Evolutionary conservation across 2,888 invertebrate species (phyloP).

Genomic region (Ramazzottius varieornatus): DNA sequence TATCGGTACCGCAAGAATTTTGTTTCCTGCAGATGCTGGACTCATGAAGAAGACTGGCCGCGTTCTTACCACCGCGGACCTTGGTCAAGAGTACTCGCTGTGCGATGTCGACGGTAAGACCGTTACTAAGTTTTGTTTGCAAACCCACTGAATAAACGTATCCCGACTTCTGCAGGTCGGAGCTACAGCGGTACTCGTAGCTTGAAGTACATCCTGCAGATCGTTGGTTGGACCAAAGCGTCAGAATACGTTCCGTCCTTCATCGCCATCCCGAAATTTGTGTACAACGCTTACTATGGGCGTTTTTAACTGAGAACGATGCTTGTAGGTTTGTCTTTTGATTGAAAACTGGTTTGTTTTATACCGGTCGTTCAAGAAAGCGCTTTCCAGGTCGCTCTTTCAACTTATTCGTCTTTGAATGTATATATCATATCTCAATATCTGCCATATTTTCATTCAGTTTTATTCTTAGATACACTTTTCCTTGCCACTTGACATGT

Average conservation of each 20-base stretch:
- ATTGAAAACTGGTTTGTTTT: too few relatives aligned
- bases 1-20: not conserved
- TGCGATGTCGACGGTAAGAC: constrained; percentile 20
- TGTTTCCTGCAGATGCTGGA: constrained; percentile 14
- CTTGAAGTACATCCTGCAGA: not conserved
- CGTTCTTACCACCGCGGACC: constrained; percentile 19
- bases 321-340: too few relatives aligned
- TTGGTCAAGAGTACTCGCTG: constrained; percentile 22
- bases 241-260: not conserved
- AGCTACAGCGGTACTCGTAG: not conserved
- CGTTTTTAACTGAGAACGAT: too few relatives aligned
- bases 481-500: too few relatives aligned
- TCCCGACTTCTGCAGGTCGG: not conserved
- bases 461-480: too few relatives aligned
- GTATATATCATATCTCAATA: too few relatives aligned
- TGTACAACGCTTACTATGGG: not conserved
- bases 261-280: not conserved
- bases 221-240: not conserved
- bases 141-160: not conserved
- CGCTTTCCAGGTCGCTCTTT: too few relatives aligned
- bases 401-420: too few relatives aligned
- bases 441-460: too few relatives aligned
- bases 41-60: constrained; percentile 19
- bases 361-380: too few relatives aligned
- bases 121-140: not conserved